phyloP scores from a whole-genome alignment of 2,888 invertebrate genomes.

The Agonopterix arenella region DNA sequence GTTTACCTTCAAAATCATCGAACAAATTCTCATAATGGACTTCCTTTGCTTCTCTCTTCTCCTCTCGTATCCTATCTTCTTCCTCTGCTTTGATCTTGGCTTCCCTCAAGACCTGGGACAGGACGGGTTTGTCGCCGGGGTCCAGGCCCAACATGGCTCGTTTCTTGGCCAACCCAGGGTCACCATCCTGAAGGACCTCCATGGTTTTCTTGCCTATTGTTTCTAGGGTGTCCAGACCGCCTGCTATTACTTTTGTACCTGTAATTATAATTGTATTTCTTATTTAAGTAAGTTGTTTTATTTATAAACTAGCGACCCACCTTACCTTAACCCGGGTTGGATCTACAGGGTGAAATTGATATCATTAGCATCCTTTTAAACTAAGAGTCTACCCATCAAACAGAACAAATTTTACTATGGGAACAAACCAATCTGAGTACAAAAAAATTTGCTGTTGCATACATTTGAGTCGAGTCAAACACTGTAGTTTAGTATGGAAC shows the following conservation, averaged over 20 bases:
- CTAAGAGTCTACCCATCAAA: no score
- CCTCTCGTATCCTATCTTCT: conserved; percentile 69
- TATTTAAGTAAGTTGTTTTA: no score
- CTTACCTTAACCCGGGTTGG: no score
- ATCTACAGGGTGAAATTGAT: no score
- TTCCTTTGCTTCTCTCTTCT: conserved; percentile 68
- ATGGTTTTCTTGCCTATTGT: conserved; percentile 96
- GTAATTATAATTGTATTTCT: conserved; percentile 14
- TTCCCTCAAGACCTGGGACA: conserved; percentile 81
- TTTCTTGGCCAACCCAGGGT: conserved; percentile 90
- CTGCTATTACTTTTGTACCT: conserved; percentile 85
- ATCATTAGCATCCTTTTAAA: no score
- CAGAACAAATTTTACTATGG: no score
- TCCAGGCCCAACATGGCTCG: conserved; percentile 80
- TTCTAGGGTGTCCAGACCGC: conserved; percentile 92
- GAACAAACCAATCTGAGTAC: no score
- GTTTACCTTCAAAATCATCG: conserved; percentile 89
- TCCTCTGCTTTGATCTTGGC: conserved; percentile 83
- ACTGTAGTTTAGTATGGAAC: no score
- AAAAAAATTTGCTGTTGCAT: no score
- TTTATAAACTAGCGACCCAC: no score
- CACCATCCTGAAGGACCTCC: conserved; percentile 94
- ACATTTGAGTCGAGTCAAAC: no score
- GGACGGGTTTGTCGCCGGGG: conserved; percentile 76
- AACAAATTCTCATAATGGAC: conserved; percentile 87